Conservation (phyloP, 2,113 vertebrate species). For the Petroica traversi region DNA sequence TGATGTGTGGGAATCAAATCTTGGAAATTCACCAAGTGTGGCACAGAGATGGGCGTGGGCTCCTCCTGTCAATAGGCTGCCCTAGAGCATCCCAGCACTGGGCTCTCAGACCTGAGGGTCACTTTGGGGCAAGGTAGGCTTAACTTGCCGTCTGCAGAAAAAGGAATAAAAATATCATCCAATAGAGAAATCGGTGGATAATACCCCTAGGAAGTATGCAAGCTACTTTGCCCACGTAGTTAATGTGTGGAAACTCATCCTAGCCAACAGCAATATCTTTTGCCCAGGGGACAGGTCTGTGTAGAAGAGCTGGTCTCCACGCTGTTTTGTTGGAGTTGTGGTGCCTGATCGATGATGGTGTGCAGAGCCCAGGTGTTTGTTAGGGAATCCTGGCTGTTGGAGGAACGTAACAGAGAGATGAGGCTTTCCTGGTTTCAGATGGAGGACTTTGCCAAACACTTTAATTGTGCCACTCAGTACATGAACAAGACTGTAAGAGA, state of each 20-base stretch:
- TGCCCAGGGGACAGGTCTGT: background rate
- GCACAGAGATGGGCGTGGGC: rapidly evolving
- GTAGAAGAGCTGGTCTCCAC: background rate
- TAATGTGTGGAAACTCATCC: background rate
- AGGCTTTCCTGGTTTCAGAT: background rate
- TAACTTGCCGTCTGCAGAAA: background rate
- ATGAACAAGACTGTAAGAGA: rapidly evolving
- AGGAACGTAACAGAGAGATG: background rate
- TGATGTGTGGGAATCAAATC: background rate
- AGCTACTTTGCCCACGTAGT: background rate
- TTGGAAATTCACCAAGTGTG: background rate
- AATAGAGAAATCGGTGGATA: background rate
- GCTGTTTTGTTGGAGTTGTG: background rate
- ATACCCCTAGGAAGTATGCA: background rate
- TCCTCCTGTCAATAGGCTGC: background rate
- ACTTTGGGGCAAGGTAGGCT: background rate
- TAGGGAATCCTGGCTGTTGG: background rate
- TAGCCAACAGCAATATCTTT: background rate
- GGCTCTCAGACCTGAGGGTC: background rate
- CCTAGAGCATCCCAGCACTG: too few species aligned
- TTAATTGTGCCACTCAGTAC: background rate
- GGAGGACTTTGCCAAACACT: background rate
- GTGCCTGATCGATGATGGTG: rapidly evolving
- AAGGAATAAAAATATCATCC: background rate
- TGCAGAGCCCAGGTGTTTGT: background rate